Conservation (phyloP, 1,140 invertebrate genomes). For the Zaprionus lachaisei region DNA sequence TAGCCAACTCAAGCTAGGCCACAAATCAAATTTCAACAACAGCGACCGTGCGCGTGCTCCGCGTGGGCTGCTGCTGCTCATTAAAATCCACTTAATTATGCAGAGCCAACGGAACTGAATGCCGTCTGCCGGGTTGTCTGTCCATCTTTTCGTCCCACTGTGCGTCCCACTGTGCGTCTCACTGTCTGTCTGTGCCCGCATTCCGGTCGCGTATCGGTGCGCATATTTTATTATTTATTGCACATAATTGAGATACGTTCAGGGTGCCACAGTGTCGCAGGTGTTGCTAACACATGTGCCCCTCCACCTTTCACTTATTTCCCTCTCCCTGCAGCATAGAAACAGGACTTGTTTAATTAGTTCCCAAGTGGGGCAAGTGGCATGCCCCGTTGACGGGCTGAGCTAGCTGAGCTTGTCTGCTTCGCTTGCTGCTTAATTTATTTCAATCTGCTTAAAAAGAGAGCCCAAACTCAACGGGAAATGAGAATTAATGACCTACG, state of each 20-base stretch:
- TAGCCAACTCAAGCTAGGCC: slow-evolving; percentile 40
- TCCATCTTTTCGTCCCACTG: not conserved
- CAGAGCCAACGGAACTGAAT: slow-evolving; percentile 21
- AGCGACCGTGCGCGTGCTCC: not conserved
- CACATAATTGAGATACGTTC: slow-evolving; percentile 69
- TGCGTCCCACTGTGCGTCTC: not conserved
- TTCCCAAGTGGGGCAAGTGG: slow-evolving; percentile 12
- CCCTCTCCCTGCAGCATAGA: not conserved
- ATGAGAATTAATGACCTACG: slow-evolving; percentile 62
- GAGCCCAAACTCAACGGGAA: slow-evolving; percentile 17
- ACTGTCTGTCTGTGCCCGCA: not conserved
- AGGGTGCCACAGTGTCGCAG: slow-evolving; percentile 26
- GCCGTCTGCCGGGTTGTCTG: not conserved
- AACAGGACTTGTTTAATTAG: slow-evolving; percentile 35
- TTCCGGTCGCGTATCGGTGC: slow-evolving; percentile 28
- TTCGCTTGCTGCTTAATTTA: slow-evolving; percentile 59
- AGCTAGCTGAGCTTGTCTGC: not conserved
- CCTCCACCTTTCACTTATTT: not conserved
- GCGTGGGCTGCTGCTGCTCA: slow-evolving; percentile 43
- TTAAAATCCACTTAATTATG: slow-evolving; percentile 81
- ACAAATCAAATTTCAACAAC: slow-evolving; percentile 49
- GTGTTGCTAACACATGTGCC: slow-evolving; percentile 15
- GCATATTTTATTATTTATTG: slow-evolving; percentile 69
- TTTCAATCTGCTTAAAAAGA: slow-evolving; percentile 60
- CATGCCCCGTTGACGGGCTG: not conserved